Percentiles rank a stretch among this genome's conserved stretches.
phyloP scores from a whole-genome alignment of 2,113 vertebrate species.

The Gymnocephalus cernua region DNA sequence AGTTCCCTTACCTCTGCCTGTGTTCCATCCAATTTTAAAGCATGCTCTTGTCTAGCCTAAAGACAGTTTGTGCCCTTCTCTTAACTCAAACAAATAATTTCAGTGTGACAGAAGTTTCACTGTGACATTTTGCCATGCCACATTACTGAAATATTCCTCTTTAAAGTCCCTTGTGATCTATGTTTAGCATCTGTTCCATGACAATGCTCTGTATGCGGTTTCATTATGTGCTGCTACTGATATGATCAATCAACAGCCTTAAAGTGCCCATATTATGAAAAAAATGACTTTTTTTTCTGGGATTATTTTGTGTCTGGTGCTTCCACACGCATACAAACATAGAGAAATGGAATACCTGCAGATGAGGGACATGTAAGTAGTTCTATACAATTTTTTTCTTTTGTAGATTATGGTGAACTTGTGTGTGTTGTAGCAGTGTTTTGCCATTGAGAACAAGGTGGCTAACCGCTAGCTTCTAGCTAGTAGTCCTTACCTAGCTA shows the following conservation, averaged over 20 bases:
- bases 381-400: too few relatives aligned
- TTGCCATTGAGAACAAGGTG: too few relatives aligned
- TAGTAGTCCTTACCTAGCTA: too few relatives aligned
- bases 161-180: slow-evolving; percentile 1
- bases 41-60: neutral
- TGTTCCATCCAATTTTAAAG: slow-evolving; percentile 4
- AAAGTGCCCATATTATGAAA: too few relatives aligned
- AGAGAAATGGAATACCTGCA: too few relatives aligned
- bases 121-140: neutral
- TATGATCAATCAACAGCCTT: neutral
- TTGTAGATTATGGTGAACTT: too few relatives aligned
- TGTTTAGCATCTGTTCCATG: neutral
- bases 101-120: neutral
- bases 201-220: neutral
- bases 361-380: too few relatives aligned
- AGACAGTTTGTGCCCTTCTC: neutral
- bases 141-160: neutral
- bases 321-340: too few relatives aligned
- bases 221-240: neutral
- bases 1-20: slow-evolving; percentile 9
- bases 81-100: neutral
- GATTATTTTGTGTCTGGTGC: too few relatives aligned
- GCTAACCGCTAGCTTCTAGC: too few relatives aligned
- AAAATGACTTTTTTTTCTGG: too few relatives aligned
- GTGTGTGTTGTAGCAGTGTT: too few relatives aligned